Conservation (phyloP, 1,140 invertebrate species). For the Drosophila yakuba region DNA sequence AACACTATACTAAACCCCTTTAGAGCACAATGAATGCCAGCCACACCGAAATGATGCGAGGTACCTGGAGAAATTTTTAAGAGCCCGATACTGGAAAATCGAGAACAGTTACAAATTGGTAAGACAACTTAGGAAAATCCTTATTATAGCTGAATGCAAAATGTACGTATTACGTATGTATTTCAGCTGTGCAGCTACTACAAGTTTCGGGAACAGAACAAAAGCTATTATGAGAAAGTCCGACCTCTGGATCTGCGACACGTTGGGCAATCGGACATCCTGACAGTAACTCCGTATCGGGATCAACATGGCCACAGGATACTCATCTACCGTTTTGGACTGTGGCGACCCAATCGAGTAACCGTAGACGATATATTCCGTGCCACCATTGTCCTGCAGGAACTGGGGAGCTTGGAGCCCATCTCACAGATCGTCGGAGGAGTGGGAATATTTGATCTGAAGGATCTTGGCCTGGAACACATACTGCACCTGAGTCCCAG, state of each 20-base stretch:
- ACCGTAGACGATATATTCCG: conserved; percentile 90
- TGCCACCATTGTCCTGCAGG: conserved; percentile 89
- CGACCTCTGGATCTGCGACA: conserved; percentile 88
- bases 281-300: conserved; percentile 90
- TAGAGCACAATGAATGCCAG: conserved; percentile 90
- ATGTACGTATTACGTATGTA: too few relatives aligned
- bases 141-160: too few relatives aligned
- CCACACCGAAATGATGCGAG: conserved; percentile 92
- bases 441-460: conserved; percentile 90
- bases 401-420: conserved; percentile 90
- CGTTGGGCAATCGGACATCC: conserved; percentile 89
- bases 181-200: conserved; percentile 91
- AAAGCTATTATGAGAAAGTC: conserved; percentile 88
- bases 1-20: neutral
- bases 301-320: conserved; percentile 87
- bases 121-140: conserved; percentile 10
- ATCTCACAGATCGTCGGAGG: conserved; percentile 91
- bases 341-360: conserved; percentile 90
- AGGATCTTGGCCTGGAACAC: conserved; percentile 89
- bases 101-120: conserved; percentile 93
- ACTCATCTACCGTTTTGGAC: conserved; percentile 85
- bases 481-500: conserved; percentile 90
- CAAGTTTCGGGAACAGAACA: conserved; percentile 90
- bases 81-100: conserved; percentile 92
- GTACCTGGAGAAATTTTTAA: conserved; percentile 92